These are phyloP conservation scores for Drosophila pandora DNA, from an alignment of 1,140 invertebrate species.

Conservation along the genomic window DNA sequence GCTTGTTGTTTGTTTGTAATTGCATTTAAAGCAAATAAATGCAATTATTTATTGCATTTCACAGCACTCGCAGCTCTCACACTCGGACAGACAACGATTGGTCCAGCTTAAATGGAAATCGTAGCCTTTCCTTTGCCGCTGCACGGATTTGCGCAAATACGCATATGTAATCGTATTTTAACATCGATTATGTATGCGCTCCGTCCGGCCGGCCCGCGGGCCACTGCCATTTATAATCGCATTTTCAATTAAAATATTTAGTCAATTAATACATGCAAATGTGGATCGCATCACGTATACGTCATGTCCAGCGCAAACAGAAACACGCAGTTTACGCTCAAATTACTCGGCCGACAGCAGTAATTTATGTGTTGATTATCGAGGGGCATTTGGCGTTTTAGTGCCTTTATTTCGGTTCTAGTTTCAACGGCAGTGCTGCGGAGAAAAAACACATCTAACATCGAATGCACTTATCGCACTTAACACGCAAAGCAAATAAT, in stretches of 20 bases:
- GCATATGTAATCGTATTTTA: conserved; percentile 66
- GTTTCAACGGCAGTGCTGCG: conserved; percentile 3
- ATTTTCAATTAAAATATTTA: conserved; percentile 78
- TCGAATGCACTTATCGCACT: conserved; percentile 76
- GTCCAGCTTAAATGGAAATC: conserved; percentile 38
- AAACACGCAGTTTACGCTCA: conserved; percentile 45
- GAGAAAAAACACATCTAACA: conserved; percentile 46
- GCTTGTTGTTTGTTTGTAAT: conserved; percentile 65
- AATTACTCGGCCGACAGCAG: conserved; percentile 44
- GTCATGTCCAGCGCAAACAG: conserved; percentile 45
- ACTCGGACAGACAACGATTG: background rate
- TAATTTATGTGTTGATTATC: conserved; percentile 78
- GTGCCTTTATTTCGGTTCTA: conserved; percentile 11
- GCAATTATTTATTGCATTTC: conserved; percentile 79
- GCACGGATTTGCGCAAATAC: conserved; percentile 38
- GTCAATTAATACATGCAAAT: conserved; percentile 68
- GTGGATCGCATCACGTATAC: conserved; percentile 56
- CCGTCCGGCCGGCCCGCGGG: background rate
- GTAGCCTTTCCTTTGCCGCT: conserved; percentile 8
- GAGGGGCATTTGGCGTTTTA: conserved; percentile 41
- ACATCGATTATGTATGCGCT: conserved; percentile 6
- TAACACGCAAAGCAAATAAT: conserved; percentile 72
- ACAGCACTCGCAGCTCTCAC: conserved; percentile 41
- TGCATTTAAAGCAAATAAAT: conserved; percentile 79
- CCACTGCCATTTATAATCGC: conserved; percentile 68